These are phyloP conservation scores for Littorina saxatilis DNA, from an alignment of 1,140 invertebrate genomes.

Conservation along the genomic window DNA sequence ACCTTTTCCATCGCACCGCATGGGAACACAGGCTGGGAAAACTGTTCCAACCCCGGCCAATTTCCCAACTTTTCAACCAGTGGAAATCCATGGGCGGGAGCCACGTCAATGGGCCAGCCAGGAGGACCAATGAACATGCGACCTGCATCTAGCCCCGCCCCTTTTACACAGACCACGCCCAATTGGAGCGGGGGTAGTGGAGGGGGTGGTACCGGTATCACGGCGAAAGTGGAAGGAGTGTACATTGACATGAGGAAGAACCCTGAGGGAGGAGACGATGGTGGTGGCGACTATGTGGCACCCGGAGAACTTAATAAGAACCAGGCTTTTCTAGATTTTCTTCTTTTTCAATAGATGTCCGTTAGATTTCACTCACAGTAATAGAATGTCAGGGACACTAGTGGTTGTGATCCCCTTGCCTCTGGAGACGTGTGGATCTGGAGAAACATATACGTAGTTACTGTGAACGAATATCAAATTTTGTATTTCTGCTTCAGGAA, in stretches of 20 bases:
- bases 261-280: not conserved
- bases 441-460: not conserved
- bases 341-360: not conserved
- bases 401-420: not conserved
- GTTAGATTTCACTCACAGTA: not conserved
- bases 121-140: not conserved
- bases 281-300: not conserved
- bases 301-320: not conserved
- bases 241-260: constrained; percentile 33
- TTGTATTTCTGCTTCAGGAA: no score
- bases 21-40: not conserved
- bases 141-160: not conserved
- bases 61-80: not conserved
- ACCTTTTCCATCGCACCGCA: not conserved
- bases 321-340: not conserved
- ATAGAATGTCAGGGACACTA: not conserved
- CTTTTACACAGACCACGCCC: not conserved
- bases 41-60: not conserved
- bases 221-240: constrained; percentile 6
- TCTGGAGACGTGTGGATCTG: not conserved
- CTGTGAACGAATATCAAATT: no score
- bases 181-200: not conserved
- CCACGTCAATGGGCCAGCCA: not conserved
- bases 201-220: not conserved
- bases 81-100: not conserved